Evolutionary conservation across 2,113 vertebrate genomes (phyloP), one percentile per base, ranked within the genome.

Genomic region (Setophaga kirtlandii): DNA sequence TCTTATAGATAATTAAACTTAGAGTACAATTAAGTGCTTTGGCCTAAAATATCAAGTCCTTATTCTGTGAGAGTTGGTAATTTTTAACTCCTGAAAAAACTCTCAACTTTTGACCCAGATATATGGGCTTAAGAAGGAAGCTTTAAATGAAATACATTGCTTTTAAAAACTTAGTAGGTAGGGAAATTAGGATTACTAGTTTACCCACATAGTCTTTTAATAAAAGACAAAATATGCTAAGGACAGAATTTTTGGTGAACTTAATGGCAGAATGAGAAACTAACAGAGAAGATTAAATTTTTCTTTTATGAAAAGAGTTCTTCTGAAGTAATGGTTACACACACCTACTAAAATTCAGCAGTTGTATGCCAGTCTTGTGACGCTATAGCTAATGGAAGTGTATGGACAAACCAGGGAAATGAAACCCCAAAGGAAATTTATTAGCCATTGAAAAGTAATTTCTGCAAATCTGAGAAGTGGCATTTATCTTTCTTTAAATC

Each of bases 391-490:
- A 84, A n/a, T 37, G n/a, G 12, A 74, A 74, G 16, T 65, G 12
- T 31, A 37, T 55, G 25, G 25, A 13, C 3, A 50, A 84, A 49
- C 1, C 25, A 25, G 24, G 70, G 59, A 73, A 84, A 77, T 35
- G 76, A 92, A 90, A 35, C 5, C 6, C 7, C 41, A 79, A 84
- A 73, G n/a, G 46, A 88, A 94, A 87, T 78, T 79, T 74, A 89
- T 94, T 96, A 93, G 67, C 71, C 17, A 60, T 79, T 95, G 10
- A 49, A 79, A 93, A 94, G 39, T 71, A 69, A 16, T 23, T 87
- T 35, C 46, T 78, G 37, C 14, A 42, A 55, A 75, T 27, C 23
- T 53, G 47, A 82, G 55, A 87, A 46, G 42, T 39, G 14, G 16
- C 21, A 39, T 10, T 46, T 63, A 19, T 83, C 4, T 46, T 70